These are phyloP conservation scores for Poeciliopsis turrubarensis DNA, from an alignment of 2,113 vertebrate species.

Conservation along the genomic window DNA sequence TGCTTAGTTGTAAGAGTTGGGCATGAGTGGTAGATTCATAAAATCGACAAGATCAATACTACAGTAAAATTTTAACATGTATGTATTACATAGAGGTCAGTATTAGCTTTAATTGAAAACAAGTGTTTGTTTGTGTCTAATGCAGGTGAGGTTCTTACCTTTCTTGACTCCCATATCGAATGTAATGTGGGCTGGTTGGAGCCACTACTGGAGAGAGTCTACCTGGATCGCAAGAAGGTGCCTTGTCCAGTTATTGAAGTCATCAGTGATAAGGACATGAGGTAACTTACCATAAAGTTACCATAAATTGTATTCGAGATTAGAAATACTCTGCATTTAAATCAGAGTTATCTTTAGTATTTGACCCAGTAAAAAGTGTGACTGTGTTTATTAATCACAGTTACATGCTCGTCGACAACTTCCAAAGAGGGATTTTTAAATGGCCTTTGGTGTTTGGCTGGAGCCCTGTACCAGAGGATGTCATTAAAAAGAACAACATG, in stretches of 20 bases:
- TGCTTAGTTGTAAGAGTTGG: not conserved
- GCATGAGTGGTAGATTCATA: not conserved
- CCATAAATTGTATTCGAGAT: not conserved
- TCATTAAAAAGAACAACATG: slow-evolving; percentile 86
- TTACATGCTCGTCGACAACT: slow-evolving; percentile 96
- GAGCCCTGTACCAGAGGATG: slow-evolving; percentile 86
- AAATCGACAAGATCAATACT: not conserved
- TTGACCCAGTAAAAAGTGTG: not conserved
- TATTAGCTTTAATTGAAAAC: slow-evolving; percentile 30
- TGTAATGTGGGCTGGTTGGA: slow-evolving; percentile 98
- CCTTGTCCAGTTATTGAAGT: slow-evolving; percentile 97
- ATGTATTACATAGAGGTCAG: not conserved
- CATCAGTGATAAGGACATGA: slow-evolving; percentile 96
- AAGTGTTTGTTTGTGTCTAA: slow-evolving; percentile 31
- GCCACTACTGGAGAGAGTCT: slow-evolving; percentile 91
- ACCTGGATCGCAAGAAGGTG: slow-evolving; percentile 85
- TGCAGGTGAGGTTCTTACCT: slow-evolving; percentile 91
- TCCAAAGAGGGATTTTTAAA: slow-evolving; percentile 94
- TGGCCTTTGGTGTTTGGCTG: slow-evolving; percentile 98
- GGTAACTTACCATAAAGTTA: slow-evolving; percentile 75
- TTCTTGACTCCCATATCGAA: slow-evolving; percentile 96
- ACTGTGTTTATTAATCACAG: slow-evolving; percentile 67
- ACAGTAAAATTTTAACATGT: not conserved
- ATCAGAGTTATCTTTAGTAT: not conserved
- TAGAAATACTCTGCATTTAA: not conserved